Evolutionary conservation across 1,140 invertebrate genomes (phyloP), one percentile per base, ranked within the genome.

Genomic region (Hyles euphorbiae): DNA sequence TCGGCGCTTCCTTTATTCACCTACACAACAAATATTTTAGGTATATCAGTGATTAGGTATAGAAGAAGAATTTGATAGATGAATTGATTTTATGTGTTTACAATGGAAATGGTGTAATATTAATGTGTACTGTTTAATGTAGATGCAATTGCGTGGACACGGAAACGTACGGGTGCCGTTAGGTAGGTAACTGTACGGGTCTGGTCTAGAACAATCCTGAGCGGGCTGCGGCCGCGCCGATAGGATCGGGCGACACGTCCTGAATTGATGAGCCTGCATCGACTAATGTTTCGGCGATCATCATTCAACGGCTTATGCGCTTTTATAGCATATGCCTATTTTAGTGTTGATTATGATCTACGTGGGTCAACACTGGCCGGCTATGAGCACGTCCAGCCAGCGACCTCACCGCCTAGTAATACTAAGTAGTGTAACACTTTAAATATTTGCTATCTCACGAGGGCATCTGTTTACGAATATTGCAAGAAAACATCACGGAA

Each of bases 121-220:
- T 69, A 72, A 76, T 76, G 69, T 68, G 55, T 69, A 72, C 78
- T 77, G 76, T 48, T 80, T 70, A 81, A 80, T 80, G 69, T 70
- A 71, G 58, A 73, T 58, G 66, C 66, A 73, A 83, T 78, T 80
- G 78, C 68, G 76, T 83, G 74, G 76, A 82, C 75, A 69, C 81
- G 83, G 83, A 87, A 88, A 85, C 74, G 76, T 73, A 67, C 64
- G 60, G 51, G 70, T 84, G 76, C 85, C 85, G 85, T 88, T 87
- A 88, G 61, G 53, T 85, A 81, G 56, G 56, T 88, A 87, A 88
- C 85, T 83, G 85, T 88, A 83, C 61, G 72, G 70, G 76, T 78
- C 71, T 83, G 76, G 77, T 78, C 82, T 86, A 84, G 82, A 83
- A 85, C 81, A 84, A 78, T 86, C 83, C 82, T 83, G 76, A 65